phyloP scores from a whole-genome alignment of 2,797 vertebrate species.

The Rhinophrynus dorsalis region DNA sequence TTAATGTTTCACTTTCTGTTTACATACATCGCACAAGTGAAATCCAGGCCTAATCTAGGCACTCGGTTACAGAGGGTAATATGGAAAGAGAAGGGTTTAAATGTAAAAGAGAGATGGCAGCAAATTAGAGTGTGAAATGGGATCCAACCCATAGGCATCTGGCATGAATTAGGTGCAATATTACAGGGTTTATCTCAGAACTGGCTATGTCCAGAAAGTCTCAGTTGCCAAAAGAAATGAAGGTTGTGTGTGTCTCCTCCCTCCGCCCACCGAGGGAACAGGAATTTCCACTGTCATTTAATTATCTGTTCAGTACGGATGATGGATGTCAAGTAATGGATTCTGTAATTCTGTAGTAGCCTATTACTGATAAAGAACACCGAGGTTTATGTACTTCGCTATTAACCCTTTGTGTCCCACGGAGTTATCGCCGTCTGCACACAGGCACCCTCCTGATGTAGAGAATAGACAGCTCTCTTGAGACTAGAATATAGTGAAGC shows the following conservation, averaged over 20 bases:
- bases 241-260: conserved; percentile 26
- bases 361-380: too few species aligned
- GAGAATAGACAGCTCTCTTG: too few species aligned
- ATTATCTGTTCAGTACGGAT: background rate
- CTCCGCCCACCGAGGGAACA: conserved; percentile 13
- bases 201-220: conserved; percentile 23
- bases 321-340: background rate
- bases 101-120: conserved; percentile 1
- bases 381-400: too few species aligned
- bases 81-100: conserved; percentile 18
- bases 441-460: too few species aligned
- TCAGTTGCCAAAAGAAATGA: background rate
- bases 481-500: too few species aligned
- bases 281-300: background rate
- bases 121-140: conserved; percentile 8
- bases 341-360: too few species aligned
- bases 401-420: too few species aligned
- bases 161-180: conserved; percentile 37
- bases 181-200: conserved; percentile 8
- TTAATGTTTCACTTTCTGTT: conserved; percentile 3
- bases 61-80: conserved; percentile 1
- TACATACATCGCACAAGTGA: background rate
- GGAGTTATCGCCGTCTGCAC: too few species aligned
- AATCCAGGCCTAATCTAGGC: background rate
- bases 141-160: conserved; percentile 28